Evolutionary conservation across 2,888 invertebrate genomes (phyloP), one percentile per base, ranked within the genome.

Genomic region (Rhagium mordax): DNA sequence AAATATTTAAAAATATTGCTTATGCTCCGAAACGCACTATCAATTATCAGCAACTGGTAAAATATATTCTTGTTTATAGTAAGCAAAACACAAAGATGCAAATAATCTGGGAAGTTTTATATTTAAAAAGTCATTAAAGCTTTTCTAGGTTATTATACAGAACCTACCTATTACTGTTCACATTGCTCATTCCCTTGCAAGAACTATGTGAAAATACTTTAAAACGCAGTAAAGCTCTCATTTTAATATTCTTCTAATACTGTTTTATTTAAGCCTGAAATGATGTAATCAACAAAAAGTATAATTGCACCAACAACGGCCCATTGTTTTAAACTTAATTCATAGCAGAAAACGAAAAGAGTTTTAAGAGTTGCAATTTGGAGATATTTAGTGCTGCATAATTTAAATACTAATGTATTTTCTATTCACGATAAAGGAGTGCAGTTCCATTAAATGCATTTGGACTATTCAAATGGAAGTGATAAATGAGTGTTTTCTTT

Each of bases 391-490:
- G 79, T 78, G 83, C 82, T 77, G 81, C 79, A 82, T 83, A 84
- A 84, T 82, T 84, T 83, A 81, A 80, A 80, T 80, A 81, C 82
- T 84, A 84, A 84, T 84, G 82, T 78, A 81, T 76, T 81, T 83
- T 81, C 82, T 81, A 81, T 84, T 82, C 76, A 67, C 77, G 81
- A 81, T 82, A 84, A 84, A 82, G 79, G 75, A 79, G 71, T 79
- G 79, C 78, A 76, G 59, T 60, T 70, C 81, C 77, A 82, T 82
- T 82, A 80, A 82, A 74, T 80, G 79, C 81, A 82, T 78, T 81
- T 71, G 75, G 75, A 78, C 74, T 73, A 74, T 79, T 81, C 80
- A 77, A 80, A 80, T 72, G 74, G 81, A 79, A 80, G 81, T 81
- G 81, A 82, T 81, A 79, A 82, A 82, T 79, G 80, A 70, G 74